These are phyloP conservation scores for Novumbra hubbsi DNA, from an alignment of 2,797 vertebrate species.

Conservation along the genomic window DNA sequence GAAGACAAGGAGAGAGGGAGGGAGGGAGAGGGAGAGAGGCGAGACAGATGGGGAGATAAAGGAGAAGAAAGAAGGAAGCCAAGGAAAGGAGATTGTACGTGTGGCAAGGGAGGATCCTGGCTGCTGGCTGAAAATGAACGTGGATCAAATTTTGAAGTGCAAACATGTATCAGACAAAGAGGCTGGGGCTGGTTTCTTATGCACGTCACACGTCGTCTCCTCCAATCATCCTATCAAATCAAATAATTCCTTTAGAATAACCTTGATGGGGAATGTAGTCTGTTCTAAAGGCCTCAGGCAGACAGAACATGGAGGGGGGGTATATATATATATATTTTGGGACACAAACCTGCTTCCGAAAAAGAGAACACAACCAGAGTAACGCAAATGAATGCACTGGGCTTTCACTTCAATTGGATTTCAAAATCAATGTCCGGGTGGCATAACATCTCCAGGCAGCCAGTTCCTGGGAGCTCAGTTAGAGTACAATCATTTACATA, in stretches of 20 bases:
- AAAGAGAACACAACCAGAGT: slow-evolving; percentile 26
- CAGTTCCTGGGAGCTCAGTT: slow-evolving; percentile 28
- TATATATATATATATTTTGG: slow-evolving; percentile 12
- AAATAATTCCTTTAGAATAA: slow-evolving; percentile 42
- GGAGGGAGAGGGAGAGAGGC: too few relatives aligned
- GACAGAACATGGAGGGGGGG: not conserved
- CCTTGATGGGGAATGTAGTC: slow-evolving; percentile 14
- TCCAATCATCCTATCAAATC: slow-evolving; percentile 33
- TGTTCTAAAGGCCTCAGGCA: slow-evolving; percentile 14
- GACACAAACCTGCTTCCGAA: not conserved
- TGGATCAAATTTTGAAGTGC: slow-evolving; percentile 8
- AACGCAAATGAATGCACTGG: slow-evolving; percentile 37
- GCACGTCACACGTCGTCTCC: slow-evolving; percentile 16
- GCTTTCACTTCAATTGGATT: slow-evolving; percentile 31
- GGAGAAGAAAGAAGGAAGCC: too few relatives aligned
- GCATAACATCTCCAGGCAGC: slow-evolving; percentile 17
- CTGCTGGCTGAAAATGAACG: too few relatives aligned
- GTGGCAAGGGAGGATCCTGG: too few relatives aligned
- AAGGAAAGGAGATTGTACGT: too few relatives aligned
- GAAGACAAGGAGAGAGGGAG: too few relatives aligned
- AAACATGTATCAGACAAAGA: slow-evolving; percentile 19
- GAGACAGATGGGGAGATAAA: too few relatives aligned
- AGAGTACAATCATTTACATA: slow-evolving; percentile 16
- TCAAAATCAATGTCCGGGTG: slow-evolving; percentile 29
- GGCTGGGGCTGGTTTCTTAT: slow-evolving; percentile 20